phyloP scores from a whole-genome alignment of 1,140 invertebrate species.

The Drosophila bocki region DNA sequence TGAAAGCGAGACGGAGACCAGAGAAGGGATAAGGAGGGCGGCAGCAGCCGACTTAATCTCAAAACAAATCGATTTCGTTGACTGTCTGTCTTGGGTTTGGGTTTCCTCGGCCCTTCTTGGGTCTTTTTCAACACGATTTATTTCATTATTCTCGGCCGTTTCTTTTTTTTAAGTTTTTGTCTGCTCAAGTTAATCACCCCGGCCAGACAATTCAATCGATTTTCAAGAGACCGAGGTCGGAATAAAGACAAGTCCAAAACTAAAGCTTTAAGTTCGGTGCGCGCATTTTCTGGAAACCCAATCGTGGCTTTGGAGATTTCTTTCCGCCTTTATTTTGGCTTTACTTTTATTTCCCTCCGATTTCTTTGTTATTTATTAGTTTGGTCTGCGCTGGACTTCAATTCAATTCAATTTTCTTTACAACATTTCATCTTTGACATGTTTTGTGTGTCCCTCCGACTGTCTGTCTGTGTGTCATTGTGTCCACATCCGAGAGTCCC shows the following conservation, averaged over 20 bases:
- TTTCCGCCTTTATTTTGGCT: conserved; percentile 15
- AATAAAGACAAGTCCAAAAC: conserved; percentile 16
- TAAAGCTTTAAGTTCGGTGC: conserved; percentile 54
- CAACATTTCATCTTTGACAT: conserved; percentile 83
- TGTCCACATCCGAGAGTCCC: conserved; percentile 65
- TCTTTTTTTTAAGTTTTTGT: conserved; percentile 41
- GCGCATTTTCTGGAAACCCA: conserved; percentile 39
- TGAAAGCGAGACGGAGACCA: neutral
- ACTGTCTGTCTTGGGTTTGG: conserved; percentile 49
- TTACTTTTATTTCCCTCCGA: conserved; percentile 41
- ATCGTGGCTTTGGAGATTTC: conserved; percentile 27
- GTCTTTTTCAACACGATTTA: conserved; percentile 81
- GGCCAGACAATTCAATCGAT: conserved; percentile 79
- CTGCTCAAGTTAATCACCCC: conserved; percentile 74
- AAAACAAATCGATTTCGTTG: conserved; percentile 84
- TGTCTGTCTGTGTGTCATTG: conserved; percentile 52
- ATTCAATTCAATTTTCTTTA: conserved; percentile 83
- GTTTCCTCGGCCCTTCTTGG: conserved; percentile 22
- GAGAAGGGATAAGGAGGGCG: conserved; percentile 30
- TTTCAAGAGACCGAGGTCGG: conserved; percentile 29
- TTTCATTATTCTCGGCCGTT: conserved; percentile 70
- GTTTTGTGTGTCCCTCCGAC: conserved; percentile 63
- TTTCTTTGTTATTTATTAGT: conserved; percentile 76
- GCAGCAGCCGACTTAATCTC: conserved; percentile 78
- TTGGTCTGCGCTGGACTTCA: conserved; percentile 64